Conservation (phyloP, 2,113 vertebrate genomes). For the Furnarius figulus region DNA sequence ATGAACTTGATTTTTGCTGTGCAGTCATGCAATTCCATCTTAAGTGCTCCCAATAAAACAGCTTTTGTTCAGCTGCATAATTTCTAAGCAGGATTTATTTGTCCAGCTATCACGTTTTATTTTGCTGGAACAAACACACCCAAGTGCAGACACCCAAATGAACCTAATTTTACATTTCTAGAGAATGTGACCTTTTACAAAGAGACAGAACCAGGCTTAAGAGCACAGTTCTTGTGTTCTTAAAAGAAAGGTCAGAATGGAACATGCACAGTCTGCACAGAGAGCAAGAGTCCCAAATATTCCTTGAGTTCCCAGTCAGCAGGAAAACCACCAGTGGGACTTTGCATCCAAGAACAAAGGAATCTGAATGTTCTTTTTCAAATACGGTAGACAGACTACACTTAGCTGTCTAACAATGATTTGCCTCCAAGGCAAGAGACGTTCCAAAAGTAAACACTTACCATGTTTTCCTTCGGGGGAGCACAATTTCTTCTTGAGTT, state of each 20-base stretch:
- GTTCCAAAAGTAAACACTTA: slow-evolving; percentile 62
- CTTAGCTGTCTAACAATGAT: background rate
- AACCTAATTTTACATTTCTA: background rate
- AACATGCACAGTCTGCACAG: background rate
- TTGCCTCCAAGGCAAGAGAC: background rate
- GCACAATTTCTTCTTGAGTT: slow-evolving; percentile 75
- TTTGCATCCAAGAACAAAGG: background rate
- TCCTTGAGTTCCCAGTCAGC: background rate
- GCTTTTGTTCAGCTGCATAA: background rate
- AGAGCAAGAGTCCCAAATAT: background rate
- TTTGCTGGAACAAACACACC: background rate
- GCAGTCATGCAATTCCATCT: background rate
- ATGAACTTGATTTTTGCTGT: background rate
- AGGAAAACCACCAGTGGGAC: background rate
- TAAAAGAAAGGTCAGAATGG: background rate
- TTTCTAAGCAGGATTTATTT: background rate
- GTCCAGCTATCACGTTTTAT: background rate
- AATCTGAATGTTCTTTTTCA: background rate
- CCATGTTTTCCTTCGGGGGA: slow-evolving; percentile 93
- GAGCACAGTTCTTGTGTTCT: background rate
- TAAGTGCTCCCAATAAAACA: background rate
- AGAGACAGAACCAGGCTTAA: background rate
- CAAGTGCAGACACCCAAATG: background rate
- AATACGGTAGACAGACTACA: background rate
- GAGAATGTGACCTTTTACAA: background rate